These are phyloP conservation scores for Epizoanthus stellaris DNA, from an alignment of 92 coral and sea anemone genomes.

Conservation along the genomic window DNA sequence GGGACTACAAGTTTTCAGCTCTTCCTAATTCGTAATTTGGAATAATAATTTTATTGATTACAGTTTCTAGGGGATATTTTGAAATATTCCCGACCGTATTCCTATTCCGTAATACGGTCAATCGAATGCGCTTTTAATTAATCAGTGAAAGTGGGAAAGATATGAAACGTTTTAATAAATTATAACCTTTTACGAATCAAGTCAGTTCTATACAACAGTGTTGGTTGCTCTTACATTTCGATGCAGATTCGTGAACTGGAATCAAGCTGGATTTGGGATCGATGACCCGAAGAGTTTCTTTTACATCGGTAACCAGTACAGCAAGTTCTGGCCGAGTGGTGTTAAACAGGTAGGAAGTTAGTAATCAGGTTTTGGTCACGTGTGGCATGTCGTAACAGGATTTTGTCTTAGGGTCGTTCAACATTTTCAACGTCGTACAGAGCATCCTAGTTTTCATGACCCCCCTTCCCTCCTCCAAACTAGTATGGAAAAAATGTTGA, in stretches of 20 bases:
- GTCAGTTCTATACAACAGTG: background rate
- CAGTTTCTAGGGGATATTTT: too few species aligned
- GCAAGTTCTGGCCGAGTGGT: conserved; percentile 64
- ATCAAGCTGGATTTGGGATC: conserved; percentile 53
- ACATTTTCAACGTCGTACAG: background rate
- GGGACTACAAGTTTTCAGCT: too few species aligned
- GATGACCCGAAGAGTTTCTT: conserved; percentile 68
- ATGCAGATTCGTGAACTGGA: conserved; percentile 80
- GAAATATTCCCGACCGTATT: too few species aligned
- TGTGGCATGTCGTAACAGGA: background rate
- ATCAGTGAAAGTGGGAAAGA: too few species aligned
- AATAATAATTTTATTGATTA: too few species aligned
- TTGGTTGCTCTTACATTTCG: background rate
- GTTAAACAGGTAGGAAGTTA: conserved; percentile 65
- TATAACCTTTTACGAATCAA: background rate
- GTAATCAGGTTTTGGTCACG: background rate
- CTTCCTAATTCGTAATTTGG: too few species aligned
- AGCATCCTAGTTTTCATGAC: background rate
- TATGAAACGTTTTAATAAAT: background rate
- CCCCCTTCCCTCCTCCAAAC: too few species aligned
- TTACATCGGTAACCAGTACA: conserved; percentile 85
- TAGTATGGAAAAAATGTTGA: too few species aligned
- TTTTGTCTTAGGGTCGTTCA: background rate
- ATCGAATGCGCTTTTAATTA: too few species aligned
- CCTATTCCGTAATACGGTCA: too few species aligned